Conservation (phyloP, 2,888 invertebrate species). For the Xanthorhoe designata region DNA sequence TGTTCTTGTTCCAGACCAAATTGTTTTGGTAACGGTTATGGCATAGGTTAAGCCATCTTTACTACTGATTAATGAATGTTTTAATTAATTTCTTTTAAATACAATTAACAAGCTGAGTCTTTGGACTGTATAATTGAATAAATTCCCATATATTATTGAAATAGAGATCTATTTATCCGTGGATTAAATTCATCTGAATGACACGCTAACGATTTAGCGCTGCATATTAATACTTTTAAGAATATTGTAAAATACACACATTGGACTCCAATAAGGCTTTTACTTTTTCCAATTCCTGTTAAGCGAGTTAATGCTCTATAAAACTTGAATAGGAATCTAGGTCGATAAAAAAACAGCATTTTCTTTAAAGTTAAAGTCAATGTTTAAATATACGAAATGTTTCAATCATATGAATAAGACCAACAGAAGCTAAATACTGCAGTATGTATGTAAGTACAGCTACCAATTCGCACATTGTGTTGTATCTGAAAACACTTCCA, state of each 20-base stretch:
- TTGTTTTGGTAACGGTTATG: neutral
- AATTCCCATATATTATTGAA: neutral
- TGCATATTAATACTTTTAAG: slow-evolving; percentile 15
- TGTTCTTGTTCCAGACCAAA: slow-evolving; percentile 6
- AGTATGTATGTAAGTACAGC: neutral
- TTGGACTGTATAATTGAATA: neutral
- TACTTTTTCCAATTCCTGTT: slow-evolving; percentile 3
- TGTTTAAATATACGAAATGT: no score
- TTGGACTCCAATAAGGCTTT: slow-evolving; percentile 14
- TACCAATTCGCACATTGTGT: neutral
- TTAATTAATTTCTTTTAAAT: neutral
- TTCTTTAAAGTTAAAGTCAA: no score
- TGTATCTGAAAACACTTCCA: neutral
- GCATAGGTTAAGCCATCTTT: neutral
- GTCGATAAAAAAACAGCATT: no score
- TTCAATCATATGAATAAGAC: no score
- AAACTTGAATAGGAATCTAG: neutral
- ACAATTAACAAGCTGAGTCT: neutral
- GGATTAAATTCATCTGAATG: neutral
- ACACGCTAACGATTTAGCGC: slow-evolving; percentile 6
- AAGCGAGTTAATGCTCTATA: neutral
- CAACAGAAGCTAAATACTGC: neutral
- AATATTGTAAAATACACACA: slow-evolving; percentile 22
- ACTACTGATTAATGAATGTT: neutral
- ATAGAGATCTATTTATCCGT: slow-evolving; percentile 8